Evolutionary conservation across 2,888 invertebrate genomes (phyloP), one percentile per base, ranked within the genome.

Genomic region (Ashinkailepas kermadecensis): DNA sequence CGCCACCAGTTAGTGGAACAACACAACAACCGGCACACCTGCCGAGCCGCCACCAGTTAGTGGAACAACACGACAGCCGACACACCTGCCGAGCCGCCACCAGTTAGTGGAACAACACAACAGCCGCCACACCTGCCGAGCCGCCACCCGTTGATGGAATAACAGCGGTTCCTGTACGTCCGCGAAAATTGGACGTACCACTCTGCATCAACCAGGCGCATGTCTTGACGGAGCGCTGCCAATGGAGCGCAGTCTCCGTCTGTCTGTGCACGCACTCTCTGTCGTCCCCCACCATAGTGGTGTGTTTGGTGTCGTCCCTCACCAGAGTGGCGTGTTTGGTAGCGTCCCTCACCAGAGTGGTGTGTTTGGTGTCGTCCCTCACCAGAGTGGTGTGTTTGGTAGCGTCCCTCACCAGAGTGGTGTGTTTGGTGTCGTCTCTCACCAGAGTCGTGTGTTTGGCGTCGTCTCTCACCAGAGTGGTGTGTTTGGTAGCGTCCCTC

Each of bases 91-190:
- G 39, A 39, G 39, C 39, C 4, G 4, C 39, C 4, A 39, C 39
- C 39, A 4, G 39, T 39, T 39, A 39, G 1, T 39, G 39, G 1
- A 39, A 39, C 39, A 39, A 39, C 39, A 39, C 39, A 39, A 39
- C 39, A 39, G 4, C 4, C 39, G 4, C 39, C 39, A 39, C 39
- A 39, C 25, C 86, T 87, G 82, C 83, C 86, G 8, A 82, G 2
- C 21, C 56, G 21, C 21, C 56, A 21, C 9, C 15, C 21, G 3
- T 10, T 56, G 0, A 56, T 21, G 56, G 39, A 74, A 56, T 56
- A 54, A 56, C n/a, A n/a, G n/a, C 18, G 7, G 54, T 56, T 56
- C 84, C 13, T 84, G 85, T 23, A 81, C 54, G 82, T 81, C 56
- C 83, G 84, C 74, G 83, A 83, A 79, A 54, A 59, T 9, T 23